These are phyloP conservation scores for Netelia virgata DNA, from an alignment of 2,888 invertebrate genomes.

Conservation along the genomic window DNA sequence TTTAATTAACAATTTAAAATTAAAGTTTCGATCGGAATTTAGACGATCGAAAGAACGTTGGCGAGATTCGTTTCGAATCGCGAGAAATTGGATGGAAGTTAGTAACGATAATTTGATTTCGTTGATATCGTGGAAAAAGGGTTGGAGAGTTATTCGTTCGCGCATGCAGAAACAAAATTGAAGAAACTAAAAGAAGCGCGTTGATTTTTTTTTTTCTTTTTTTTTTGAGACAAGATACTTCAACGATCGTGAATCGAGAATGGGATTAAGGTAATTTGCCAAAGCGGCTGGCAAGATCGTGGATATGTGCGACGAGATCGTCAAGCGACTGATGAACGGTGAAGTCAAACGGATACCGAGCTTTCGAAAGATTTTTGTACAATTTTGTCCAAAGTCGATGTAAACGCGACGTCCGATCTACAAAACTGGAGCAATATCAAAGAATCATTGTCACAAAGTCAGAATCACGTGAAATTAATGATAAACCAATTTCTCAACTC, in stretches of 20 bases:
- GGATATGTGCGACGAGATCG: neutral
- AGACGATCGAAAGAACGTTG: too few species aligned
- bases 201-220: neutral
- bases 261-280: neutral
- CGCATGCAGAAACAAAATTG: too few species aligned
- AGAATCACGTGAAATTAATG: too few species aligned
- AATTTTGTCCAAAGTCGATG: too few species aligned
- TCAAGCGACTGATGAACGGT: neutral
- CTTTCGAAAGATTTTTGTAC: neutral
- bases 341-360: neutral
- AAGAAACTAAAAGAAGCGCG: neutral
- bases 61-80: too few species aligned
- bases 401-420: too few species aligned
- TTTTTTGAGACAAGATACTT: constrained; percentile 21
- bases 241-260: constrained; percentile 1
- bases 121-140: too few species aligned
- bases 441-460: neutral
- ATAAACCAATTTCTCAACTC: neutral
- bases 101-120: too few species aligned
- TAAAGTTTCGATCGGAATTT: too few species aligned
- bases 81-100: too few species aligned
- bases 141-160: too few species aligned
- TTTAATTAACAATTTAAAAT: too few species aligned
- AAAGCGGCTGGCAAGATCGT: neutral
- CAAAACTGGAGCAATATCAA: neutral